These are phyloP conservation scores for Forbesichthys papilliferus DNA, from an alignment of 2,113 vertebrate genomes.

Conservation along the genomic window DNA sequence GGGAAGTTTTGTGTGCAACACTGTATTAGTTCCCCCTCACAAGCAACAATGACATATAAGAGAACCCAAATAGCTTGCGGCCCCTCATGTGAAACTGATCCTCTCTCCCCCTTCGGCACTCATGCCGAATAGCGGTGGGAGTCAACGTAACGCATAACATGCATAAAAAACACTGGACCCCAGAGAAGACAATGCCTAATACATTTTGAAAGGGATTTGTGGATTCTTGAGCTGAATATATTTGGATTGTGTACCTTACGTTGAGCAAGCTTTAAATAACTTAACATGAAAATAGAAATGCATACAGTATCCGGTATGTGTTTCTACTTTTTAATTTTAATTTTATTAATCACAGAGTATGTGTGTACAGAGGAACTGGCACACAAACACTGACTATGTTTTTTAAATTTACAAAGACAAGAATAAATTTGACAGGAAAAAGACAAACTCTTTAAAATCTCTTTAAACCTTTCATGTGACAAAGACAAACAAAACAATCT, in stretches of 20 bases:
- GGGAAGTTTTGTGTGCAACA: slow-evolving; percentile 74
- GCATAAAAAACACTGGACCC: slow-evolving; percentile 49
- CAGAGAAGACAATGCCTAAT: slow-evolving; percentile 52
- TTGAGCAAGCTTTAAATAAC: background rate
- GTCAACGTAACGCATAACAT: slow-evolving; percentile 72
- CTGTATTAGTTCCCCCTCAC: slow-evolving; percentile 74
- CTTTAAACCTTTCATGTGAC: too few species aligned
- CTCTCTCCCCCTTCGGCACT: slow-evolving; percentile 60
- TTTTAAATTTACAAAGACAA: too few species aligned
- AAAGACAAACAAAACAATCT: too few species aligned
- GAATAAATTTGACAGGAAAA: too few species aligned
- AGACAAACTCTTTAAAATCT: background rate
- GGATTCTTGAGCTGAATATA: too few species aligned
- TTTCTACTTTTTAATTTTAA: too few species aligned
- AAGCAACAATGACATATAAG: slow-evolving; percentile 77
- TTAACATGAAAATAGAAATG: background rate
- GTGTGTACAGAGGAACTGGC: too few species aligned
- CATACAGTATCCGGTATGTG: background rate
- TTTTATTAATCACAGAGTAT: too few species aligned
- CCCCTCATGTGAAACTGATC: slow-evolving; percentile 79
- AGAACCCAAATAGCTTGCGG: slow-evolving; percentile 73
- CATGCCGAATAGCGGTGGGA: slow-evolving; percentile 66
- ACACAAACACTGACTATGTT: too few species aligned
- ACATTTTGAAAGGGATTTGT: slow-evolving; percentile 48
- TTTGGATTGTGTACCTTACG: background rate